Evolutionary conservation across 2,888 invertebrate genomes (phyloP), one percentile per base, ranked within the genome.

Genomic region (Eupeodes luniger): DNA sequence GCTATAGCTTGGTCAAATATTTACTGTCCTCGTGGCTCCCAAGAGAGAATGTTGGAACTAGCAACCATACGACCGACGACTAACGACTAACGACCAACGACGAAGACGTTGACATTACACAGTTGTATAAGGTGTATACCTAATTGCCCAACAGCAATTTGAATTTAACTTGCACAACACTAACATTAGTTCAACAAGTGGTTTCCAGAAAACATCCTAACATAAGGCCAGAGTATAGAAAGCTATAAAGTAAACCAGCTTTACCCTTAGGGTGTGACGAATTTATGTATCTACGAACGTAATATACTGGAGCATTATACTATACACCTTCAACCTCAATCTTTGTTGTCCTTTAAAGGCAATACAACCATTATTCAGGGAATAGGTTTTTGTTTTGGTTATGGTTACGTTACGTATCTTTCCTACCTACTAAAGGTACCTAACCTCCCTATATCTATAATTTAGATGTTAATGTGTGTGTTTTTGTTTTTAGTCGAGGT

Each of bases 101-200:
- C 40, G 40, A 40, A 5, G 40, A 40, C 40, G 40, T 7, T 40
- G 40, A 40, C 40, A 40, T 40, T 40, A 40, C 40, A 10, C 44
- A 44, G 27, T 36, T 36, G n/a, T 36, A 5, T 12, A 61, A 6
- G 10, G 10, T 62, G 7, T n/a, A 5, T 53, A 16, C 40, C 4
- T 61, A n/a, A 62, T 62, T 62, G 40, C 62, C 40, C 11, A 62
- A 40, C 11, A 44, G 62, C 62, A 44, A 19, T 62, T 44, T 62
- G 40, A 62, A 62, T 62, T 40, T 40, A 16, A 62, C 62, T 44
- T 16, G 16, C 62, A 62, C 40, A 44, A 62, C 16, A 62, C n/a
- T 11, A 40, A 40, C 40, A n/a, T 16, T 16, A 44, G 62, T 44
- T 44, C 62, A 62, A 62, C 62, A 62, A 62, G 62, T 62, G 62